These are phyloP conservation scores for Pteria penguin DNA, from an alignment of 2,888 invertebrate genomes.

Conservation along the genomic window DNA sequence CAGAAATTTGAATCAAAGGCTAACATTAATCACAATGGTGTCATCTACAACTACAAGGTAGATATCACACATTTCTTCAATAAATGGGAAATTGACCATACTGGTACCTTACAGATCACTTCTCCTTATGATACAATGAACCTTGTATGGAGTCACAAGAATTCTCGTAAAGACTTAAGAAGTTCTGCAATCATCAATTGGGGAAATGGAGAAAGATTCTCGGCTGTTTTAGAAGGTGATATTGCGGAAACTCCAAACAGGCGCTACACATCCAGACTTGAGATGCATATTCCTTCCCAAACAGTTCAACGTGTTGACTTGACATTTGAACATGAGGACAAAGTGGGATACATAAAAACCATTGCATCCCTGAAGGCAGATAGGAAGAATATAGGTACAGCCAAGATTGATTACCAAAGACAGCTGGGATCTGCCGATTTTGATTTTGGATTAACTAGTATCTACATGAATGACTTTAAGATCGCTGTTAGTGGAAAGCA, in stretches of 20 bases:
- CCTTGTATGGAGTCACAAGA: conserved; percentile 35
- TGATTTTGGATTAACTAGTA: conserved; percentile 39
- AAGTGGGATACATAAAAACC: conserved; percentile 45
- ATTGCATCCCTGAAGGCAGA: conserved; percentile 48
- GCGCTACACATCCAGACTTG: conserved; percentile 43
- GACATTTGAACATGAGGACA: conserved; percentile 53
- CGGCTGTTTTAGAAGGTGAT: conserved; percentile 26
- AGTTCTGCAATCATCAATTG: conserved; percentile 27
- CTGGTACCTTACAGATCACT: conserved; percentile 38
- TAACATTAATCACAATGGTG: conserved; percentile 28
- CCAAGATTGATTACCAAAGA: conserved; percentile 44
- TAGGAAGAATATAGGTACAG: conserved; percentile 45
- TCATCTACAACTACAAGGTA: conserved; percentile 30
- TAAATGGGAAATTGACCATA: conserved; percentile 33
- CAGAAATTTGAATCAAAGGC: conserved; percentile 28
- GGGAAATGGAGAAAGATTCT: conserved; percentile 35
- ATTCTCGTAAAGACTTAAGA: conserved; percentile 29
- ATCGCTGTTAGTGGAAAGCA: conserved; percentile 47
- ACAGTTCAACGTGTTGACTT: conserved; percentile 43
- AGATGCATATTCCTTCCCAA: conserved; percentile 53
- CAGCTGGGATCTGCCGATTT: conserved; percentile 40
- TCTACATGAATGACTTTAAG: conserved; percentile 50
- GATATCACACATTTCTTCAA: conserved; percentile 29
- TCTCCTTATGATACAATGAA: conserved; percentile 30
- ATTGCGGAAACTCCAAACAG: conserved; percentile 29